Percentiles rank a stretch among this genome's conserved stretches.
Evolutionary conservation across 2,888 invertebrate species (phyloP).

Genomic region (Drosophila fulvimacula): DNA sequence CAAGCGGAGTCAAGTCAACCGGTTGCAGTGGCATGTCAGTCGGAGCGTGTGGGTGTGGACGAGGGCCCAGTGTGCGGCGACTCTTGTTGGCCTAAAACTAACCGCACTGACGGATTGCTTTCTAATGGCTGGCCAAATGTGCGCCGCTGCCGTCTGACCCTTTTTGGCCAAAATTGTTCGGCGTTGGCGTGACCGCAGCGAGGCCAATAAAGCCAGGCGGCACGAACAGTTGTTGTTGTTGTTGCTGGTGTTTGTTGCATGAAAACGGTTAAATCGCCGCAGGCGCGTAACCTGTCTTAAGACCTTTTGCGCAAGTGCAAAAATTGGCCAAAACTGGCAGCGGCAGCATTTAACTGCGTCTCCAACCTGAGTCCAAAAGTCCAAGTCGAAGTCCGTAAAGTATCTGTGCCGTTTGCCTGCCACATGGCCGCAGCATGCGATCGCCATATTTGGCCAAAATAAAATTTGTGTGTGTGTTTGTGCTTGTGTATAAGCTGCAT

Average conservation of each 20-base stretch:
- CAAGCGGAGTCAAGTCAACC: constrained; percentile 44
- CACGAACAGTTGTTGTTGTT: constrained; percentile 39
- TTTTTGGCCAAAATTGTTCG: constrained; percentile 49
- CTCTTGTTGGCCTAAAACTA: constrained; percentile 61
- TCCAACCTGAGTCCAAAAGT: constrained; percentile 47
- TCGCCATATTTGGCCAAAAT: constrained; percentile 78
- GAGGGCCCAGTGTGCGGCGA: constrained; percentile 20
- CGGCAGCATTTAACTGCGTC: constrained; percentile 56
- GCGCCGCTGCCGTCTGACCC: constrained; percentile 68
- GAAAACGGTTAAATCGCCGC: constrained; percentile 80
- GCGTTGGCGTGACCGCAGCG: constrained; percentile 73
- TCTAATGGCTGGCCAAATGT: constrained; percentile 71
- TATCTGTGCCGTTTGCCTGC: constrained; percentile 68
- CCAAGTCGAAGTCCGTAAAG: constrained; percentile 43
- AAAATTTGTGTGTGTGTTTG: constrained; percentile 24
- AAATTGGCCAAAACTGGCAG: constrained; percentile 66
- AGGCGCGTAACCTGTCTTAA: constrained; percentile 82
- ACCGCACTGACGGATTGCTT: constrained; percentile 78
- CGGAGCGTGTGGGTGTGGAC: constrained; percentile 62
- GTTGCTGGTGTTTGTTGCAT: constrained; percentile 43
- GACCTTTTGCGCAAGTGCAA: constrained; percentile 82
- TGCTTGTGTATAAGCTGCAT: constrained; percentile 55
- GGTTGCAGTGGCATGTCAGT: constrained; percentile 48
- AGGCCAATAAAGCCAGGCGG: constrained; percentile 41
- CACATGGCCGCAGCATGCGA: constrained; percentile 74